Evolutionary conservation across 1,140 invertebrate genomes (phyloP), one percentile per base, ranked within the genome.

Genomic region (Aphidius ervi): DNA sequence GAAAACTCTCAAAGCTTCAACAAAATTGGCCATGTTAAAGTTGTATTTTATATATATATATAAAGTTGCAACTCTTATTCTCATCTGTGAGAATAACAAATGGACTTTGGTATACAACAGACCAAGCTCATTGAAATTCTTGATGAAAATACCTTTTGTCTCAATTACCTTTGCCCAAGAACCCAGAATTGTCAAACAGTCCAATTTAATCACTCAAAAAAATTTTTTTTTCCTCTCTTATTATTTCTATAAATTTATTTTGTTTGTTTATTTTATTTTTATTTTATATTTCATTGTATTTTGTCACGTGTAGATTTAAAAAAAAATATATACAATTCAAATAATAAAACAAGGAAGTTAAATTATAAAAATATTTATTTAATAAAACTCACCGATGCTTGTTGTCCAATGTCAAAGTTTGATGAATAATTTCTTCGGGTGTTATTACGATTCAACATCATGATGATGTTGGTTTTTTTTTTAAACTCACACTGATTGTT

Each of bases 81-180:
- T 54, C 52, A 41, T 54, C 39, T 40, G 20, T 20, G 40, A 40
- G 52, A 54, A 54, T 54, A 54, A 54, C 52, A 54, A 54, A 54
- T 54, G 23, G 23, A 31, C 23, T 31, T 31, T 54, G 42, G 39
- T 54, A 37, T 41, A 54, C 52, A 41, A 54, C 40, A 41, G 39
- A 10, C 42, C 20, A 54, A 40, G 39, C 52, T 42, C 52, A 54
- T 54, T 54, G 10, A 54, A 37, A 54, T 41, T 54, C 40, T 40
- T 54, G 42, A 54, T 40, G 39, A 54, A 40, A 54, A 54, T 54
- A 43, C 16, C 52, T 54, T 41, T 54, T 54, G 39, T 54, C 52
- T 54, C 52, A 54, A 54, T 54, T 42, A 54, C 52, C 39, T 41
- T 8, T 40, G 40, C n/a, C 16, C 10, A n/a, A 31, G 23, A 31